Evolutionary conservation across 2,888 invertebrate species (phyloP).

Genomic region (Zelleria hepariella): DNA sequence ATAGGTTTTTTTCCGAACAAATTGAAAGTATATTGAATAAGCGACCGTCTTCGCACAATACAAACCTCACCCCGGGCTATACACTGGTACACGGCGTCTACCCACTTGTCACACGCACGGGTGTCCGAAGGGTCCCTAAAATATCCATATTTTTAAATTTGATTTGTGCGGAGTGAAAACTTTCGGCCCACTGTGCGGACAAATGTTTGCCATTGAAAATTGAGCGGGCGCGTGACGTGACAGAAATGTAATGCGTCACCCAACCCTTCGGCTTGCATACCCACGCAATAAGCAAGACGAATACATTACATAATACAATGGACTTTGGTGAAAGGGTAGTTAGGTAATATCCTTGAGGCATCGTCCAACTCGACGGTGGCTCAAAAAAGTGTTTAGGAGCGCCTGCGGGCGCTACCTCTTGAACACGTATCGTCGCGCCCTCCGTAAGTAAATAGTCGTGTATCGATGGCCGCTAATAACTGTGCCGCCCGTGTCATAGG

Average conservation of each 20-base stretch:
- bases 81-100: conserved; percentile 18
- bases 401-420: conserved; percentile 31
- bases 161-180: conserved; percentile 45
- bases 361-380: not conserved
- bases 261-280: not conserved
- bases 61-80: conserved; percentile 33
- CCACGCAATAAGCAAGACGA: not conserved
- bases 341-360: not conserved
- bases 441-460: conserved; percentile 67
- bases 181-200: conserved; percentile 34
- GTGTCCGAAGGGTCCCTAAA: conserved; percentile 45
- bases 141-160: conserved; percentile 69
- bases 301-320: not conserved
- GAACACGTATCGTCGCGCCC: not conserved
- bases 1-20: not conserved
- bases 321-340: not conserved
- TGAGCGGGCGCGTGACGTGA: conserved; percentile 60
- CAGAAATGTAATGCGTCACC: conserved; percentile 50
- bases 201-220: conserved; percentile 71
- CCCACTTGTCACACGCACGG: conserved; percentile 56
- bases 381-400: conserved; percentile 21
- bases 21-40: conserved; percentile 36
- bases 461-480: conserved; percentile 60
- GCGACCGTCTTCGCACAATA: conserved; percentile 29
- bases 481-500: conserved; percentile 32